Conservation (phyloP, 2,888 invertebrate genomes). For the Helicoverpa assulta region DNA sequence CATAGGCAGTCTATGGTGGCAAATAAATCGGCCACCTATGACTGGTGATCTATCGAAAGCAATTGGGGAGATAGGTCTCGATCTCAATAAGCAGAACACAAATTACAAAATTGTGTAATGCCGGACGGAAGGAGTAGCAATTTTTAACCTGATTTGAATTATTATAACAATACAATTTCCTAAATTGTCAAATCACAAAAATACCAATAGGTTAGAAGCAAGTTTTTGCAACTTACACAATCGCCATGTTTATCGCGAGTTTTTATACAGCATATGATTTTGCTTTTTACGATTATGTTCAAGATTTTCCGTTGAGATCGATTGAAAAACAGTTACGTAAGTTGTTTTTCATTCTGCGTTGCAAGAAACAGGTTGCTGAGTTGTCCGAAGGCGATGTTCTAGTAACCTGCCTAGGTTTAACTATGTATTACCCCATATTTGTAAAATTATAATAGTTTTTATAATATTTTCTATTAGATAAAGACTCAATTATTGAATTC, state of each 20-base stretch:
- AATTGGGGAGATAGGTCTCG: too few relatives aligned
- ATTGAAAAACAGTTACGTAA: constrained; percentile 22
- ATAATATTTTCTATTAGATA: too few relatives aligned
- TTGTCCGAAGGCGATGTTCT: constrained; percentile 9
- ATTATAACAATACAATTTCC: constrained; percentile 12
- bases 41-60: too few relatives aligned
- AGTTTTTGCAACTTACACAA: constrained; percentile 10
- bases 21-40: too few relatives aligned
- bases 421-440: not conserved
- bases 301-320: constrained; percentile 19
- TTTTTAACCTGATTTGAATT: not conserved
- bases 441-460: too few relatives aligned
- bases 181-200: not conserved
- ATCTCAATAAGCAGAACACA: too few relatives aligned
- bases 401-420: not conserved
- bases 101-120: not conserved
- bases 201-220: constrained; percentile 18
- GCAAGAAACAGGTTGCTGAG: constrained; percentile 18
- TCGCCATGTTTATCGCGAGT: constrained; percentile 9
- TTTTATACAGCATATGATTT: constrained; percentile 18
- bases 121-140: constrained; percentile 7
- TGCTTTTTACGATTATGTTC: constrained; percentile 12
- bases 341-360: constrained; percentile 19
- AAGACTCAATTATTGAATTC: too few relatives aligned
- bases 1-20: too few relatives aligned